These are phyloP conservation scores for Rhineura floridana DNA, from an alignment of 2,113 vertebrate genomes.

Conservation along the genomic window DNA sequence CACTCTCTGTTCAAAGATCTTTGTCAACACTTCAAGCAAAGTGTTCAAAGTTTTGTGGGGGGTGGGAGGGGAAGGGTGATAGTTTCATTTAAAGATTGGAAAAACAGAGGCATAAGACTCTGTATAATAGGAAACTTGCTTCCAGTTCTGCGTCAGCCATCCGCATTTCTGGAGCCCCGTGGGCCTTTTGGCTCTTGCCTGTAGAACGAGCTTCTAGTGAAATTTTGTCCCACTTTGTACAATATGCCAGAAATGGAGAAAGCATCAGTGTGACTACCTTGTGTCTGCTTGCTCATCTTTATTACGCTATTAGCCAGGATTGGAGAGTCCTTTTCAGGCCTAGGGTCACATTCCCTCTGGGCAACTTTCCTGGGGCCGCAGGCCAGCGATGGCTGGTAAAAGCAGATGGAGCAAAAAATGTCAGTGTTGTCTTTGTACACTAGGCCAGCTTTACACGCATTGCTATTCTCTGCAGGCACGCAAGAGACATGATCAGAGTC, in stretches of 20 bases:
- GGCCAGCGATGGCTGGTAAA: neutral
- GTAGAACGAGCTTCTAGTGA: neutral
- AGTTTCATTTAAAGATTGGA: neutral
- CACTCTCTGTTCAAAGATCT: slow-evolving; percentile 35
- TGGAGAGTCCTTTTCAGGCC: too few relatives aligned
- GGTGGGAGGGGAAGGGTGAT: neutral
- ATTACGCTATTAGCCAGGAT: neutral
- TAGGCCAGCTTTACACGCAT: too few relatives aligned
- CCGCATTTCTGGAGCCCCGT: neutral
- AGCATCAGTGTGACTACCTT: neutral
- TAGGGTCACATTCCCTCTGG: too few relatives aligned
- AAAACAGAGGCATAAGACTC: too few relatives aligned
- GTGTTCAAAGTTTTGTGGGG: neutral
- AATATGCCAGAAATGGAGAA: neutral
- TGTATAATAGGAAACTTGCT: neutral
- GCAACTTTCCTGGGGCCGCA: too few relatives aligned
- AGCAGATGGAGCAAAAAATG: too few relatives aligned
- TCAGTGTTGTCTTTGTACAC: too few relatives aligned
- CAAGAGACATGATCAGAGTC: too few relatives aligned
- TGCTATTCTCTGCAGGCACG: too few relatives aligned
- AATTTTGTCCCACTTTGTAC: neutral
- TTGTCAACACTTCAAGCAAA: neutral
- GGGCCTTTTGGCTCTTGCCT: neutral
- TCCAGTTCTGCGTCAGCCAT: neutral
- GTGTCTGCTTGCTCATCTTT: neutral